A percentile compares a stretch with the other conserved stretches of the same genome.
Evolutionary conservation across 1,140 invertebrate species (phyloP).

Genomic region (Prorops nasuta): DNA sequence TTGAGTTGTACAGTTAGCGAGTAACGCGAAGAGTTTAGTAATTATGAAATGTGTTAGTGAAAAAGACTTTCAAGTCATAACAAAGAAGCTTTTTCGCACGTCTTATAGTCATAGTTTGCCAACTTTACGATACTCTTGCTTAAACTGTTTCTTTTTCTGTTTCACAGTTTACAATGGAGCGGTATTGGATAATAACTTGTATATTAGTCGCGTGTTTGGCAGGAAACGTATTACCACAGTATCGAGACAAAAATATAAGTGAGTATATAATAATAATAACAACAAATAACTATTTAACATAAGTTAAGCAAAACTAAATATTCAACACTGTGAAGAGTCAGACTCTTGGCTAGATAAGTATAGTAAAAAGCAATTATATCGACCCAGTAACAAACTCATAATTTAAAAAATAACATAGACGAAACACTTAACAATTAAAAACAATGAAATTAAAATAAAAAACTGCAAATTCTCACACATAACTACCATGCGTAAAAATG

Average conservation of each 20-base stretch:
- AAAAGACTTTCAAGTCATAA: background rate
- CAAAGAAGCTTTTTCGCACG: background rate
- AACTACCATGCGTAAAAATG: background rate
- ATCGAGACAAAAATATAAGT: conserved; percentile 41
- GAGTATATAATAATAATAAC: conserved; percentile 16
- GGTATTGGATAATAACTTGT: conserved; percentile 21
- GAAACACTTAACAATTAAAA: background rate
- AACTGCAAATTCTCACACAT: background rate
- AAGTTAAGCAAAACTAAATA: background rate
- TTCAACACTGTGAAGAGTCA: background rate
- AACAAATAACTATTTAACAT: background rate
- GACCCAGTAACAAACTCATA: too few species aligned
- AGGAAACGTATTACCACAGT: conserved; percentile 25
- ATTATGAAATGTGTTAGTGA: too few species aligned
- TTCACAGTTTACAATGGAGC: conserved; percentile 28
- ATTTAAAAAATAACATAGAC: background rate
- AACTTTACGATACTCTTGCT: too few species aligned
- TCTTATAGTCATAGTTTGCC: too few species aligned
- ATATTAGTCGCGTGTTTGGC: conserved; percentile 23
- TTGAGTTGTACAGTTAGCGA: background rate
- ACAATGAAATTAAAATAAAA: background rate
- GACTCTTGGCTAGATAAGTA: too few species aligned
- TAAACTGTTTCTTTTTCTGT: background rate
- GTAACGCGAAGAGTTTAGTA: background rate
- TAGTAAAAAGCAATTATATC: too few species aligned